These are phyloP conservation scores for Portevinia maculata DNA, from an alignment of 2,888 invertebrate species.

Conservation along the genomic window DNA sequence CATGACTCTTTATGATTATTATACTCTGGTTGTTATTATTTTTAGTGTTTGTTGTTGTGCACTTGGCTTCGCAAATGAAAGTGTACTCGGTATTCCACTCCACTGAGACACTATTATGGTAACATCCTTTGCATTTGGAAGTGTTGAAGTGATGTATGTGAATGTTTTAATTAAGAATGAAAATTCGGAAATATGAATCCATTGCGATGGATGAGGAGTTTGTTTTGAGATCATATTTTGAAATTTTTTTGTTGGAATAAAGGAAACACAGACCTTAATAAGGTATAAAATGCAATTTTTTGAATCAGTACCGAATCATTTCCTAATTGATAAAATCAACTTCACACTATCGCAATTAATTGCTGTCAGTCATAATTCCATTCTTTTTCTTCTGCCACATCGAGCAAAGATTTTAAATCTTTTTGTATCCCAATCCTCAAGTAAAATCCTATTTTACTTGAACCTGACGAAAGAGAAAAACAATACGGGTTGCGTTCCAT, in stretches of 20 bases:
- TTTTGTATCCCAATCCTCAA: too few species aligned
- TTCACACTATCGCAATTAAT: too few species aligned
- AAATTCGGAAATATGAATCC: slow-evolving; percentile 45
- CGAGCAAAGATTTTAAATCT: too few species aligned
- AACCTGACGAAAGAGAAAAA: too few species aligned
- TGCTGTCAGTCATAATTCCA: too few species aligned
- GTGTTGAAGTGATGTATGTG: slow-evolving; percentile 44
- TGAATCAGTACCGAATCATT: too few species aligned
- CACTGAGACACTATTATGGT: slow-evolving; percentile 2
- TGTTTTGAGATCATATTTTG: neutral
- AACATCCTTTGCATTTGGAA: slow-evolving; percentile 23
- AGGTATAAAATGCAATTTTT: neutral
- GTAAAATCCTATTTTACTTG: too few species aligned
- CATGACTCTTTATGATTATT: slow-evolving; percentile 72
- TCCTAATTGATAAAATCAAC: too few species aligned
- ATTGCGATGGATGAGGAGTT: slow-evolving; percentile 7
- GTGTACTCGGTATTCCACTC: slow-evolving; percentile 53
- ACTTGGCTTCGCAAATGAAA: slow-evolving; percentile 50
- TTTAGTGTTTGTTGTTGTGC: slow-evolving; percentile 68
- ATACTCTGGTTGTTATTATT: slow-evolving; percentile 61
- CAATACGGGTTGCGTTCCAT: too few species aligned
- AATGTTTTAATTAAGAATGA: slow-evolving; percentile 64
- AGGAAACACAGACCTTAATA: too few species aligned
- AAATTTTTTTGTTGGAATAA: neutral
- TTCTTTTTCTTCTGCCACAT: too few species aligned